phyloP scores from a whole-genome alignment of 2,888 invertebrate species.

The Hypselothyrea guttata region DNA sequence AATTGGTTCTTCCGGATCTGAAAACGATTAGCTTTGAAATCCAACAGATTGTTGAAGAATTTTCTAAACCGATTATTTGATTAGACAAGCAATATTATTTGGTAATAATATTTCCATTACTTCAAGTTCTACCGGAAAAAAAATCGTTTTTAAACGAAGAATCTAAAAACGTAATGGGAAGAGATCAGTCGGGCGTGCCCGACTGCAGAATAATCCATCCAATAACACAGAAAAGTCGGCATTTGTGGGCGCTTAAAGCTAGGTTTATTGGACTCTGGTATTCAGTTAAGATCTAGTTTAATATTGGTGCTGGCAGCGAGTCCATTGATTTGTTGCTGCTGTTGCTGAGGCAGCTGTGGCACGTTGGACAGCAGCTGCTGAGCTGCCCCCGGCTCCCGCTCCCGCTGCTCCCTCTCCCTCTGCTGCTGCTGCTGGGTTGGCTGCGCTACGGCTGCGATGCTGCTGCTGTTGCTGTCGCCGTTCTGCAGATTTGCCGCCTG shows the following conservation, averaged over 20 bases:
- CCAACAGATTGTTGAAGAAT: too few relatives aligned
- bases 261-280: conserved; percentile 47
- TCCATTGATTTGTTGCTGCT: conserved; percentile 74
- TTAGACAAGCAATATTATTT: too few relatives aligned
- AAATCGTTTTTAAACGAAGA: too few relatives aligned
- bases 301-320: conserved; percentile 48
- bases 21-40: too few relatives aligned
- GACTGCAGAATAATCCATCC: too few relatives aligned
- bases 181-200: too few relatives aligned
- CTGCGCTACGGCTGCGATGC: conserved; percentile 82
- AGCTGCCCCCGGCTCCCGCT: conserved; percentile 24
- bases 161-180: too few relatives aligned
- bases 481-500: conserved; percentile 78
- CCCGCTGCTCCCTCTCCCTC: conserved; percentile 82
- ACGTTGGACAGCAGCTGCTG: conserved; percentile 31
- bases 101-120: too few relatives aligned
- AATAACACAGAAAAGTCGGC: too few relatives aligned
- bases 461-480: conserved; percentile 27
- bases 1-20: too few relatives aligned
- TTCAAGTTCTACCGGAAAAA: too few relatives aligned
- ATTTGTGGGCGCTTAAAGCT: conserved; percentile 39
- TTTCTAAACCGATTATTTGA: too few relatives aligned
- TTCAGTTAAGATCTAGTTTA: conserved; percentile 58
- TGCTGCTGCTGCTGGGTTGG: conserved; percentile 80
- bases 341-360: conserved; percentile 38